Percentiles rank a stretch among this genome's conserved stretches.
Conservation (phyloP, 2,888 invertebrate species). For the Emesis russula region DNA sequence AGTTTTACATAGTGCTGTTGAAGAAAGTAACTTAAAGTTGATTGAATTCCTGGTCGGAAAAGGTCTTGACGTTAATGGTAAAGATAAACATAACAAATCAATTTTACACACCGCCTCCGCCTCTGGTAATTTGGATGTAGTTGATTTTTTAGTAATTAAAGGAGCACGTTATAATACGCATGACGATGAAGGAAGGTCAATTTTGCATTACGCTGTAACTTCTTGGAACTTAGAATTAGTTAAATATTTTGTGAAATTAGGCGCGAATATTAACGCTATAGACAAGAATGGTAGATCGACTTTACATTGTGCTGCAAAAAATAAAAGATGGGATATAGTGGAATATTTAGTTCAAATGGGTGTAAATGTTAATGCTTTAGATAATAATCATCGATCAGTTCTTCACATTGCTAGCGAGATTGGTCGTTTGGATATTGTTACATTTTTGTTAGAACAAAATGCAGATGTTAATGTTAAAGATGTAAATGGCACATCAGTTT, state of each 20-base stretch:
- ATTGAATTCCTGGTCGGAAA: neutral
- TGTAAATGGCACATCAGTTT: neutral
- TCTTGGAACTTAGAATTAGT: no score
- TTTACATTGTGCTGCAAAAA: neutral
- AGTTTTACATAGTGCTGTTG: slow-evolving; percentile 31
- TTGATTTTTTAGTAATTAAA: neutral
- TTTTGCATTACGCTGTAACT: no score
- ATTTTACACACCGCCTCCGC: neutral
- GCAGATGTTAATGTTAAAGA: neutral
- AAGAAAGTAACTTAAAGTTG: neutral
- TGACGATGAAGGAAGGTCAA: no score
- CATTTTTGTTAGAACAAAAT: neutral
- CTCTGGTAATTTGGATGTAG: neutral
- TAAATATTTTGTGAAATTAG: no score
- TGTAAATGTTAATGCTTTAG: neutral
- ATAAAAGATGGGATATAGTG: neutral
- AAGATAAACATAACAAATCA: neutral
- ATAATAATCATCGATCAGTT: neutral
- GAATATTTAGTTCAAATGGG: neutral
- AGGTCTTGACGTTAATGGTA: neutral
- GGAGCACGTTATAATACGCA: neutral
- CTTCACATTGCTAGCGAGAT: neutral
- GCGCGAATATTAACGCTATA: neutral
- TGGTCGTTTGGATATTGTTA: neutral
- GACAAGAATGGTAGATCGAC: neutral